Percentiles rank a stretch among this genome's conserved stretches.
These are phyloP conservation scores for Pachypeltis micranthus DNA, from an alignment of 1,140 invertebrate species.

Conservation along the genomic window DNA sequence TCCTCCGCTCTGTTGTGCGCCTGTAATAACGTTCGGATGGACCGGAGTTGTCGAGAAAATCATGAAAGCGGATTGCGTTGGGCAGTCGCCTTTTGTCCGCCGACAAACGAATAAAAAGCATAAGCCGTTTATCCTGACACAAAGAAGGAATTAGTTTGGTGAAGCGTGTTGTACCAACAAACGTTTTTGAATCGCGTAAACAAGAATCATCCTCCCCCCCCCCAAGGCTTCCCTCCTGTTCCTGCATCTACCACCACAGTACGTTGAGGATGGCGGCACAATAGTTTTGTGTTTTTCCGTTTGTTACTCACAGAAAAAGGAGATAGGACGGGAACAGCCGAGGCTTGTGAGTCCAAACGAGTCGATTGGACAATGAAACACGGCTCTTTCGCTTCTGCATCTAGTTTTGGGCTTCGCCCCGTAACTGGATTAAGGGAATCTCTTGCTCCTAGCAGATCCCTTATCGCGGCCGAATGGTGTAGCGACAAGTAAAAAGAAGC, in stretches of 20 bases:
- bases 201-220: slow-evolving; percentile 8
- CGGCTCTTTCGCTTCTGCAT: not conserved
- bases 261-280: not conserved
- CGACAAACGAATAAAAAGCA: not conserved
- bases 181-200: slow-evolving; percentile 11
- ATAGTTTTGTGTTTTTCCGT: slow-evolving; percentile 16
- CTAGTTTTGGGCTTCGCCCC: no score
- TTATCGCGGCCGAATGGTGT: slow-evolving; percentile 6
- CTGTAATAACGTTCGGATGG: no score
- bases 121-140: slow-evolving; percentile 2
- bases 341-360: no score
- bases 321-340: not conserved
- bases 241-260: not conserved
- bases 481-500: slow-evolving; percentile 3
- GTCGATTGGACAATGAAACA: not conserved
- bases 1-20: no score
- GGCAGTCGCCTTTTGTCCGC: no score
- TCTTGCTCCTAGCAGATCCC: no score
- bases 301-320: not conserved
- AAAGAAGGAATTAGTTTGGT: not conserved
- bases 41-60: no score
- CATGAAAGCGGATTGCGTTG: no score
- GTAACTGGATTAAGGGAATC: slow-evolving; percentile 13
- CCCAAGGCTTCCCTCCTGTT: slow-evolving; percentile 5
- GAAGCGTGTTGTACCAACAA: slow-evolving; percentile 6